phyloP scores from a whole-genome alignment of 2,888 invertebrate genomes.

The Drosophila anomalata region DNA sequence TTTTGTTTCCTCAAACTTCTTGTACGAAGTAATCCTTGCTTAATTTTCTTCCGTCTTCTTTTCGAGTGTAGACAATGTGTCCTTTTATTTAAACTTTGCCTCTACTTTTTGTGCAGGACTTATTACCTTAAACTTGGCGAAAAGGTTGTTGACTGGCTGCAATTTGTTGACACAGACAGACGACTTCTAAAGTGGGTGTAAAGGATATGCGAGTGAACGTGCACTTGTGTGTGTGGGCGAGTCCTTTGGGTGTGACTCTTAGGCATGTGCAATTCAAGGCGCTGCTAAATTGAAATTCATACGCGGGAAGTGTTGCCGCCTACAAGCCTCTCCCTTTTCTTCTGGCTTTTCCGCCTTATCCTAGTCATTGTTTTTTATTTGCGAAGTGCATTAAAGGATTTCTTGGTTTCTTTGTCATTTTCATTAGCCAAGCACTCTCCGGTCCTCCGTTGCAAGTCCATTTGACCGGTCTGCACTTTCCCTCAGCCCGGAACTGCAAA shows the following conservation, averaged over 20 bases:
- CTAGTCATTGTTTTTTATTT: constrained; percentile 31
- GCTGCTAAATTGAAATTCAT: constrained; percentile 74
- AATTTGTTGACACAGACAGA: constrained; percentile 63
- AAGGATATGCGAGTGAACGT: constrained; percentile 17
- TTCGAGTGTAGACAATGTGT: constrained; percentile 54
- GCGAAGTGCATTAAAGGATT: constrained; percentile 55
- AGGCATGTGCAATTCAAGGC: constrained; percentile 63
- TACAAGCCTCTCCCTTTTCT: not conserved
- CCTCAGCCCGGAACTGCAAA: constrained; percentile 52
- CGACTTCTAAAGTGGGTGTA: constrained; percentile 48
- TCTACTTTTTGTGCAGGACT: constrained; percentile 54
- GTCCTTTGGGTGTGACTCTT: constrained; percentile 58
- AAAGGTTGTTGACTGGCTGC: constrained; percentile 76
- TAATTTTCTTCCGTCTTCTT: constrained; percentile 53
- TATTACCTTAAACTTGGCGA: constrained; percentile 75
- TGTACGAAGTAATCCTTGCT: constrained; percentile 10
- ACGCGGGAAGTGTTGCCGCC: constrained; percentile 51
- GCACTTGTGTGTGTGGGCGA: constrained; percentile 18
- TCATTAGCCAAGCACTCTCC: constrained; percentile 61
- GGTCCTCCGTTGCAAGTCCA: not conserved
- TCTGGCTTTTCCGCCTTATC: not conserved
- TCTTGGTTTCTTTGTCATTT: constrained; percentile 51
- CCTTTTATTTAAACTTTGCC: constrained; percentile 34
- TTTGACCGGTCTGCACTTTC: constrained; percentile 29
- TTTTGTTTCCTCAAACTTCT: too few relatives aligned